phyloP scores from a whole-genome alignment of 2,113 vertebrate genomes.

The Rhinoptilus africanus region DNA sequence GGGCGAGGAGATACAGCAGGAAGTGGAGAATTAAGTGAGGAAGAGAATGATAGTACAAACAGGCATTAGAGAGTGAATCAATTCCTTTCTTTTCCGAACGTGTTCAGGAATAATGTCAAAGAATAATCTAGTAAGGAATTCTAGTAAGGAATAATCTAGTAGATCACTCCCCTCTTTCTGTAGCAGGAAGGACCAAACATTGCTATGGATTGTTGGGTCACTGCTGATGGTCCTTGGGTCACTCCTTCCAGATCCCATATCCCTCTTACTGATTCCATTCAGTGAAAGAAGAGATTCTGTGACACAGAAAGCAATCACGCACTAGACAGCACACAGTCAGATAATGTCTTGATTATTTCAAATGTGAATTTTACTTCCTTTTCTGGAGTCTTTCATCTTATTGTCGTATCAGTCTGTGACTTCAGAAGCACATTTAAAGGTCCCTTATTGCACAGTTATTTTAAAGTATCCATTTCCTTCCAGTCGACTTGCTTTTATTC shows the following conservation, averaged over 20 bases:
- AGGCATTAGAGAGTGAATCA: rapidly evolving
- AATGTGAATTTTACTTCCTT: not conserved
- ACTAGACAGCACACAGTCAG: not conserved
- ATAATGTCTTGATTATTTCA: not conserved
- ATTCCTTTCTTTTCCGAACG: not conserved
- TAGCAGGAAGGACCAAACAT: not conserved
- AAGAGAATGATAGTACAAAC: not conserved
- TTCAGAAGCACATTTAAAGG: not conserved
- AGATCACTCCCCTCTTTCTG: not conserved
- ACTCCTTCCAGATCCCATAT: not conserved
- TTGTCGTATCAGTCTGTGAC: not conserved
- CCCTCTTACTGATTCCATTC: not conserved
- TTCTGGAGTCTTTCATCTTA: not conserved
- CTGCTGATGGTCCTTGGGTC: not conserved
- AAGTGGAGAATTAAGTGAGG: not conserved
- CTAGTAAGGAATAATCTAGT: too few relatives aligned
- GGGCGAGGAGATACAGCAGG: not conserved
- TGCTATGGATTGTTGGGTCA: not conserved
- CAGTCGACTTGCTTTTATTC: not conserved
- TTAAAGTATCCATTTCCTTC: not conserved
- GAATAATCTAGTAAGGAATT: too few relatives aligned
- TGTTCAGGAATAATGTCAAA: not conserved
- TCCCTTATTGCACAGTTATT: not conserved
- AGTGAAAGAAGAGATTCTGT: not conserved
- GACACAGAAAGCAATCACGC: not conserved